Evolutionary conservation across 2,797 vertebrate species (phyloP).

Genomic region (Enteromius paludinosus): DNA sequence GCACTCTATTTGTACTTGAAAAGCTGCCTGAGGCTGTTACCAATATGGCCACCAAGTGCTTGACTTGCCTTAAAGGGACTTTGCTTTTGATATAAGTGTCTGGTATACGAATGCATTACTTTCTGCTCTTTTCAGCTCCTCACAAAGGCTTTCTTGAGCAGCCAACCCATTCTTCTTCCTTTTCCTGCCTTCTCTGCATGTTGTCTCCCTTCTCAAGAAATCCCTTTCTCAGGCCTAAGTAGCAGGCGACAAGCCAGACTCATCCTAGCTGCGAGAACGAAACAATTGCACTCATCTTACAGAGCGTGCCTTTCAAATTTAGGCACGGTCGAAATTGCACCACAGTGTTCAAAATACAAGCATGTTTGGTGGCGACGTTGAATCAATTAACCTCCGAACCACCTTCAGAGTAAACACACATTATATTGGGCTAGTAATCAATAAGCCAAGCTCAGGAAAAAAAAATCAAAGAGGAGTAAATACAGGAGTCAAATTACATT

Average conservation of each 20-base stretch:
- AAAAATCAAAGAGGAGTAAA: constrained; percentile 79
- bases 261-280: constrained; percentile 31
- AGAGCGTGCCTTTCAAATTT: constrained; percentile 35
- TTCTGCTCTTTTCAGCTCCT: neutral
- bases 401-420: constrained; percentile 76
- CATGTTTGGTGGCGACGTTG: constrained; percentile 52
- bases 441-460: constrained; percentile 71
- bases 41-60: constrained; percentile 31
- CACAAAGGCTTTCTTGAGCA: neutral
- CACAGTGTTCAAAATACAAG: constrained; percentile 64
- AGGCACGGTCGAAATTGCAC: constrained; percentile 12
- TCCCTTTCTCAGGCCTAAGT: constrained; percentile 12
- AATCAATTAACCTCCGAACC: constrained; percentile 76
- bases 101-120: neutral
- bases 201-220: neutral
- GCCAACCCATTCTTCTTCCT: constrained; percentile 6
- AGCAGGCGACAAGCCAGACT: constrained; percentile 36
- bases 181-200: constrained; percentile 12
- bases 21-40: constrained; percentile 5
- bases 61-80: constrained; percentile 25
- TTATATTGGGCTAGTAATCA: constrained; percentile 72
- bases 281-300: constrained; percentile 38
- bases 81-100: neutral
- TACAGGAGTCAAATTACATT: constrained; percentile 72
- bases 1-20: constrained; percentile 8